Evolutionary conservation across 1,140 invertebrate species (phyloP), one percentile per base, ranked within the genome.

Genomic region (Papilio glaucus): DNA sequence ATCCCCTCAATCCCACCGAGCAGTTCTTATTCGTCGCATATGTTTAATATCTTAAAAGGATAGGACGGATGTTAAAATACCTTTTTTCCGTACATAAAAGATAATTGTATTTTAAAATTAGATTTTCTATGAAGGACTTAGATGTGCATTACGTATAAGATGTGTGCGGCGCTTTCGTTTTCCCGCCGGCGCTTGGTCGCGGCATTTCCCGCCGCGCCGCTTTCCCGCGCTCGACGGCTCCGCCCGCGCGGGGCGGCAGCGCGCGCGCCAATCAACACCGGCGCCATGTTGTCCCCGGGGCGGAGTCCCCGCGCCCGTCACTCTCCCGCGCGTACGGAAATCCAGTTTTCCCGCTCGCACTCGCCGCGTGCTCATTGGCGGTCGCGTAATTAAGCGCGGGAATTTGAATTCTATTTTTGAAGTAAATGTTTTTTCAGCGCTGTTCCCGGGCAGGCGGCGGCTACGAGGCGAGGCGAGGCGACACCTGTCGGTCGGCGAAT

Each of bases 341-440:
- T 61, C 42, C 18, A 62, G 62, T 70, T 78, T 38, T 85, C 88
- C 77, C 77, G 74, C 83, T 90, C 90, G 72, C 88, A 84, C 88
- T 61, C 78, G 62, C 45, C 82, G 78, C 73, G 29, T 81, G 75
- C 85, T 87, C 85, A 92, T 92, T 92, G 90, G 90, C 88, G 81
- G 88, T 78, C 76, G 77, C 79, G 88, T 88, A 91, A 92, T 92
- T 92, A 91, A 90, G 85, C 90, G 89, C 90, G 89, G 87, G 89
- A 91, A 91, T 92, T 91, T 85, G 84, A 91, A 91, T 88, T 90
- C 90, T 92, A 92, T 92, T 92, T 92, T 92, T 89, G 88, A 88
- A 88, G 89, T 89, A 89, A 92, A 91, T 92, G 82, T 90, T 92
- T 92, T 92, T 92, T 92, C 90, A 91, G 90, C 72, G 77, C 82